These are phyloP conservation scores for Mus caroli DNA, from an alignment of 2,797 vertebrate genomes.

Conservation along the genomic window DNA sequence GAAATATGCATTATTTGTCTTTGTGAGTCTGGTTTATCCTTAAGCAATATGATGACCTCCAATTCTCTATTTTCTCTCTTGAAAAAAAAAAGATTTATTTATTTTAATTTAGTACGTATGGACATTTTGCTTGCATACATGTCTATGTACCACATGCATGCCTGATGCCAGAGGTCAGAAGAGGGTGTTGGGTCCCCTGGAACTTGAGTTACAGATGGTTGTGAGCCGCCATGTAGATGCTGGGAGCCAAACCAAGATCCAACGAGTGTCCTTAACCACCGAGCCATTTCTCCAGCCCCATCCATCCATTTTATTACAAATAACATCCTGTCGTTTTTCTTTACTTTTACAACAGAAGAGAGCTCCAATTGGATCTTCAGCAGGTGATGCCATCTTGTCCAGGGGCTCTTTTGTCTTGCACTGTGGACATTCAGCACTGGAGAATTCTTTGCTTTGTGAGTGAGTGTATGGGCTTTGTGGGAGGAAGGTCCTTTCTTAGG, in stretches of 20 bases:
- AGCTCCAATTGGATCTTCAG: background rate
- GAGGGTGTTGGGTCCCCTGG: background rate
- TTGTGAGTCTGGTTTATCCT: background rate
- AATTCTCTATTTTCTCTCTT: background rate
- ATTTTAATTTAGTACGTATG: background rate
- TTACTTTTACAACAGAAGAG: conserved; percentile 10
- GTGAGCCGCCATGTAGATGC: background rate
- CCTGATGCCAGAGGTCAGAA: background rate
- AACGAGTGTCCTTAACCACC: background rate
- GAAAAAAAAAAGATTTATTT: background rate
- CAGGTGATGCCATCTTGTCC: background rate
- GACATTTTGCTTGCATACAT: background rate
- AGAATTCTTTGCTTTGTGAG: background rate
- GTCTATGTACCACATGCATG: background rate
- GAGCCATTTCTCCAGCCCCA: background rate
- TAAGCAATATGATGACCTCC: background rate
- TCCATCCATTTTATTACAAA: background rate
- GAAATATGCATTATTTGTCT: background rate
- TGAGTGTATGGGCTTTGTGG: background rate
- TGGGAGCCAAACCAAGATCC: background rate
- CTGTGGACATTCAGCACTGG: background rate
- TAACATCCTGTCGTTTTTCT: background rate
- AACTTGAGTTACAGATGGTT: background rate
- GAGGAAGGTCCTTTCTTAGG: background rate
- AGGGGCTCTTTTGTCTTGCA: background rate